Conservation (phyloP, 2,797 vertebrate genomes). For the Hemibagrus guttatus region DNA sequence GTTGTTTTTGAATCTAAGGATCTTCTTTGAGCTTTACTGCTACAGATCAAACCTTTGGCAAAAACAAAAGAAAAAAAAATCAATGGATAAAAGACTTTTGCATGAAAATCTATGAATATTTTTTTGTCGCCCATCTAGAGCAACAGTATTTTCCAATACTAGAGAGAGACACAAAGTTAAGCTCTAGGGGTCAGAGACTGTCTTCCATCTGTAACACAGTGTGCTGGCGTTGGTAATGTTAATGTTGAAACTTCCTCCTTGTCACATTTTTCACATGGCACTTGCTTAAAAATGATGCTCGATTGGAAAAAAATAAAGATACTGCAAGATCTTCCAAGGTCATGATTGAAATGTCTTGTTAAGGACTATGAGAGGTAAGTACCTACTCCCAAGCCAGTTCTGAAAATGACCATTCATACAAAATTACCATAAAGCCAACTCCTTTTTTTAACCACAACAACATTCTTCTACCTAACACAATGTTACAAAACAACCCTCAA, state of each 20-base stretch:
- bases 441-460: neutral
- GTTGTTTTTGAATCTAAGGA: constrained; percentile 30
- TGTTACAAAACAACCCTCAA: neutral
- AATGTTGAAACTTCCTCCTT: neutral
- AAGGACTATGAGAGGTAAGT: neutral
- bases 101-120: constrained; percentile 26
- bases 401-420: neutral
- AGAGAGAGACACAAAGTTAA: neutral
- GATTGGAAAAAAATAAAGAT: neutral
- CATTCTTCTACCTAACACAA: neutral
- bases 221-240: neutral
- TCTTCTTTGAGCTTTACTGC: constrained; percentile 39
- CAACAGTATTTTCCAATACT: constrained; percentile 3
- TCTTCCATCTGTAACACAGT: neutral
- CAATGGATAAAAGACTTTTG: constrained; percentile 22
- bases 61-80: constrained; percentile 17
- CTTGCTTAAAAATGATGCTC: neutral
- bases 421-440: neutral
- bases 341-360: neutral
- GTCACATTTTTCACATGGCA: neutral
- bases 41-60: constrained; percentile 54
- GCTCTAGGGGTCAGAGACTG: neutral
- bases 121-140: constrained; percentile 18
- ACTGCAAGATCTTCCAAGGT: constrained; percentile 6
- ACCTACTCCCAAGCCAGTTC: constrained; percentile 1